Conservation (phyloP, 2,797 vertebrate species). For the Sebastes wilsoni region DNA sequence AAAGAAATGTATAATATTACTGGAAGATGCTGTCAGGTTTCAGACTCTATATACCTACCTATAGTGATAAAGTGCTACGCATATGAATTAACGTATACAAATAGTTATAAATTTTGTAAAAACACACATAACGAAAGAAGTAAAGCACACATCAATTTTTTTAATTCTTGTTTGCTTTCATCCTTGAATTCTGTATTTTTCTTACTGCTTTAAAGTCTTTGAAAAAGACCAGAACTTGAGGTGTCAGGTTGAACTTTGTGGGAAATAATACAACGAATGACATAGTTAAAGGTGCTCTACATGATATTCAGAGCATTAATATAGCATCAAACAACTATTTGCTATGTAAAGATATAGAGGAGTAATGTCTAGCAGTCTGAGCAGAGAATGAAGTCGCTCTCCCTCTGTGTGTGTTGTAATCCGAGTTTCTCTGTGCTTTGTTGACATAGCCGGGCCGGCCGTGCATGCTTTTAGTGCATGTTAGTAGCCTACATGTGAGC, state of each 20-base stretch:
- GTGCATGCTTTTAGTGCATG: too few species aligned
- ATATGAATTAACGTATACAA: background rate
- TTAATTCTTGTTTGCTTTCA: background rate
- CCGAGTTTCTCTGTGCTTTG: too few species aligned
- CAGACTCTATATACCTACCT: background rate
- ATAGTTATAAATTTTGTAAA: background rate
- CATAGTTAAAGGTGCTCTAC: background rate
- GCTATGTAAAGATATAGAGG: too few species aligned
- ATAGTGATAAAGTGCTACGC: background rate
- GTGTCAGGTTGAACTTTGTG: background rate
- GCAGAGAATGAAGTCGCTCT: too few species aligned
- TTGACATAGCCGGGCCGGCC: fast-evolving
- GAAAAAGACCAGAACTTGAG: background rate
- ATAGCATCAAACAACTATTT: too few species aligned
- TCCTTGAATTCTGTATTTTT: background rate
- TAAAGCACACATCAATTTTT: background rate
- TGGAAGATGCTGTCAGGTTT: background rate
- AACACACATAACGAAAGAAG: background rate
- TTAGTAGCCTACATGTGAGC: too few species aligned
- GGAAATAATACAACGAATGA: background rate
- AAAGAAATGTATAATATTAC: background rate
- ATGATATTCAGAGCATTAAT: too few species aligned
- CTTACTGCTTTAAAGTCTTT: background rate
- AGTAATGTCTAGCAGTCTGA: too few species aligned
- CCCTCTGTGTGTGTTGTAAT: too few species aligned